phyloP scores from a whole-genome alignment of 1,140 invertebrate genomes.

The Pachypeltis micranthus region DNA sequence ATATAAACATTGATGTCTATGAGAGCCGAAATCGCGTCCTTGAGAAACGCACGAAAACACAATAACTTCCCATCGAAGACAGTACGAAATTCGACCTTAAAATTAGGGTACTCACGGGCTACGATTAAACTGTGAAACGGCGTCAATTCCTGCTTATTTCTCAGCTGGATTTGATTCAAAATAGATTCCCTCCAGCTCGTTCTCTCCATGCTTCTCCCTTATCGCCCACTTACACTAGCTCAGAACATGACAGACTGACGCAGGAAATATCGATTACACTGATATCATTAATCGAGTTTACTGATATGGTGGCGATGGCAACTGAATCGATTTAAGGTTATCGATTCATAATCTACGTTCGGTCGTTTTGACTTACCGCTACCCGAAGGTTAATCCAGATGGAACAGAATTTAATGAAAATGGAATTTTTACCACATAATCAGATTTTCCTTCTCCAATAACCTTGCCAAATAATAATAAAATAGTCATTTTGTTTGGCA shows the following conservation, averaged over 20 bases:
- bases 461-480: neutral
- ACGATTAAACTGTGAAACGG: slow-evolving; percentile 50
- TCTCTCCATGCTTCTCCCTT: neutral
- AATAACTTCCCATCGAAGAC: slow-evolving; percentile 3
- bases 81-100: neutral
- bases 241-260: slow-evolving; percentile 8
- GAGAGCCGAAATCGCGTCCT: neutral
- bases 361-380: too few relatives aligned
- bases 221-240: too few relatives aligned
- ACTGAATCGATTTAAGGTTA: too few relatives aligned
- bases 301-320: neutral
- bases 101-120: slow-evolving; percentile 39
- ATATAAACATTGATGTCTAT: too few relatives aligned
- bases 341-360: too few relatives aligned
- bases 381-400: too few relatives aligned
- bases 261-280: neutral
- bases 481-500: neutral
- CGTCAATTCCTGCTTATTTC: slow-evolving; percentile 44
- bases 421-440: neutral
- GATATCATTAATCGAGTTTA: neutral
- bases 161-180: slow-evolving; percentile 41
- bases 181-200: slow-evolving; percentile 43
- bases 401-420: neutral
- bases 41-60: neutral
- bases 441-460: neutral